A percentile compares a stretch with the other conserved stretches of the same genome.
phyloP scores from a whole-genome alignment of 1,140 invertebrate species.

The Anastrepha ludens region DNA sequence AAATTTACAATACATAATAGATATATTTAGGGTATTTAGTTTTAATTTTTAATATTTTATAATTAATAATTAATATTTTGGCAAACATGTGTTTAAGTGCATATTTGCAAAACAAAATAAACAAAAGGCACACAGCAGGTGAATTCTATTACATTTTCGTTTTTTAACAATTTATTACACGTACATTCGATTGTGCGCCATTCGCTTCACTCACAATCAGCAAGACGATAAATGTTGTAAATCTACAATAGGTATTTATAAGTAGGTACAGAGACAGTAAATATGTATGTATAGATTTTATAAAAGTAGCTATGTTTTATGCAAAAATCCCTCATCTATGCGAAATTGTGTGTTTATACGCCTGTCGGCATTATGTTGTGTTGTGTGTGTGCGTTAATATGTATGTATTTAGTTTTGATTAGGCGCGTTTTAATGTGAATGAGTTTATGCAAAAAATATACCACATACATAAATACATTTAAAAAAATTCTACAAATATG shows the following conservation, averaged over 20 bases:
- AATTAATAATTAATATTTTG: slow-evolving; percentile 15
- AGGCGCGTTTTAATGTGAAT: not conserved
- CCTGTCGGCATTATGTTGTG: not conserved
- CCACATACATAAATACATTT: not conserved
- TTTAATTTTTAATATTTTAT: slow-evolving; percentile 18
- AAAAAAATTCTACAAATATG: not conserved
- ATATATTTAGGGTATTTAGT: not conserved
- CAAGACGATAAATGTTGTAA: not conserved
- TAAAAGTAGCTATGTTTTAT: not conserved
- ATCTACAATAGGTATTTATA: not conserved
- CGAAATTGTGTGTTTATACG: not conserved
- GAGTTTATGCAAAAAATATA: not conserved
- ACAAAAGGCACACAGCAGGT: slow-evolving; percentile 30
- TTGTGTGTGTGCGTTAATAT: not conserved
- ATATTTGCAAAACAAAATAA: slow-evolving; percentile 1
- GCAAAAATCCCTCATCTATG: not conserved
- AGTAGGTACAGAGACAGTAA: not conserved
- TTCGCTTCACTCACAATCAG: slow-evolving; percentile 29
- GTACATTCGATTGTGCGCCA: not conserved
- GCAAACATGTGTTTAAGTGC: not conserved
- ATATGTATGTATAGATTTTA: not conserved
- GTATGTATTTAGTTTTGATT: not conserved
- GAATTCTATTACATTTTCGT: slow-evolving; percentile 35
- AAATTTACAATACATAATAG: slow-evolving; percentile 27
- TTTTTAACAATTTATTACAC: not conserved